Evolutionary conservation across 2,888 invertebrate genomes (phyloP).

Genomic region (Apodemia mormo): DNA sequence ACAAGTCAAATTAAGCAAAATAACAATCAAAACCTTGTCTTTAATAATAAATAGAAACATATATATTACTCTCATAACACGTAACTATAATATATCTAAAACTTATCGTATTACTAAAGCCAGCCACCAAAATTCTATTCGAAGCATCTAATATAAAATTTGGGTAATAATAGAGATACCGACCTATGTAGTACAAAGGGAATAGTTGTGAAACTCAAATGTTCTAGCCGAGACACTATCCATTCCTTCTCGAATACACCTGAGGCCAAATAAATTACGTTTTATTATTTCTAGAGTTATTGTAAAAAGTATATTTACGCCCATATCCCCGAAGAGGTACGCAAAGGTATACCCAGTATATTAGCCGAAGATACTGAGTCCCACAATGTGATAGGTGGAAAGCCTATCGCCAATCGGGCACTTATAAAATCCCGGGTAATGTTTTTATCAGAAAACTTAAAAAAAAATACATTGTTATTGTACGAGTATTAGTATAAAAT

Average conservation of each 20-base stretch:
- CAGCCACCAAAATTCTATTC: constrained; percentile 12
- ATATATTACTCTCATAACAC: neutral
- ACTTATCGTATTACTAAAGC: constrained; percentile 13
- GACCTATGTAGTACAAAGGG: constrained; percentile 33
- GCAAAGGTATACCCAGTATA: no score
- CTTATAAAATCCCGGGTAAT: no score
- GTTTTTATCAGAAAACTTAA: no score
- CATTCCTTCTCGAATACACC: constrained; percentile 24
- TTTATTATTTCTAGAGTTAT: neutral
- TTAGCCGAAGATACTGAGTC: no score
- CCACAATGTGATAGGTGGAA: no score
- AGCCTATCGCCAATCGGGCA: no score
- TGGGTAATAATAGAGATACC: constrained; percentile 34
- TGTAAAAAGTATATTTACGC: neutral
- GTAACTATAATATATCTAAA: constrained; percentile 7
- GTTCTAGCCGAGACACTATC: constrained; percentile 29
- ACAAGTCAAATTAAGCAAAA: neutral
- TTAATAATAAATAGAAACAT: neutral
- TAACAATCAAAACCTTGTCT: neutral
- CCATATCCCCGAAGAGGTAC: no score
- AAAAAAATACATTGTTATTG: no score
- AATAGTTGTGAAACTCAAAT: constrained; percentile 42
- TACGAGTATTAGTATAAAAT: no score
- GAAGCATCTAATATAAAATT: constrained; percentile 26
- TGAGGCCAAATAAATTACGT: constrained; percentile 18